Evolutionary conservation across 1,140 invertebrate species (phyloP).

Genomic region (Psilanteris sp.): DNA sequence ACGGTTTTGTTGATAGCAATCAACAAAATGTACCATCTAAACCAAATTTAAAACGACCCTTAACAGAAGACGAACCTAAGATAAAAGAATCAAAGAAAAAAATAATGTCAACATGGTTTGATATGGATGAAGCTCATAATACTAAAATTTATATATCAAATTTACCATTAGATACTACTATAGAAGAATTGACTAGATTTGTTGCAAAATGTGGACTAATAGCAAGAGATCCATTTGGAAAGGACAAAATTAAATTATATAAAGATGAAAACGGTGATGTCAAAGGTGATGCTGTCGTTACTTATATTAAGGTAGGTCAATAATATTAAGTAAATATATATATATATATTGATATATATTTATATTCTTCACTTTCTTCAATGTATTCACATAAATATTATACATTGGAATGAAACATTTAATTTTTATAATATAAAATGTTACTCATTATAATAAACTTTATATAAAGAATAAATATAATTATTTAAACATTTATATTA

Average conservation of each 20-base stretch:
- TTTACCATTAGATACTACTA: constrained; percentile 92
- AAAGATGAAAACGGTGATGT: constrained; percentile 89
- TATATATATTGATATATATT: no score
- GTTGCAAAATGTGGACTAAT: constrained; percentile 99
- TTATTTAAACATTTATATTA: no score
- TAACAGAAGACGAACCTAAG: constrained; percentile 62
- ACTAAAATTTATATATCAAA: constrained; percentile 98
- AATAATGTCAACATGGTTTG: constrained; percentile 90
- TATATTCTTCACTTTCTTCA: neutral
- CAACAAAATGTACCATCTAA: neutral
- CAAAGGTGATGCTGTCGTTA: constrained; percentile 98
- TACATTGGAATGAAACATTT: no score
- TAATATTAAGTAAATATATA: constrained; percentile 13
- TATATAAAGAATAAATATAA: no score
- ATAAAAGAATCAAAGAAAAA: constrained; percentile 71
- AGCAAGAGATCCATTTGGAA: constrained; percentile 90
- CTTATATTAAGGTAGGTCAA: constrained; percentile 92
- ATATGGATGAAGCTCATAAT: constrained; percentile 94
- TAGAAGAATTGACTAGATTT: constrained; percentile 93
- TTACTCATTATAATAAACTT: no score
- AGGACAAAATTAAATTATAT: constrained; percentile 97
- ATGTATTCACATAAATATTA: no score
- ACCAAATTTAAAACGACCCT: neutral
- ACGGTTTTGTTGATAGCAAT: constrained; percentile 86
- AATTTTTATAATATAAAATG: no score